Conservation (phyloP, 2,113 vertebrate genomes). For the Nothobranchius kuhntae region DNA sequence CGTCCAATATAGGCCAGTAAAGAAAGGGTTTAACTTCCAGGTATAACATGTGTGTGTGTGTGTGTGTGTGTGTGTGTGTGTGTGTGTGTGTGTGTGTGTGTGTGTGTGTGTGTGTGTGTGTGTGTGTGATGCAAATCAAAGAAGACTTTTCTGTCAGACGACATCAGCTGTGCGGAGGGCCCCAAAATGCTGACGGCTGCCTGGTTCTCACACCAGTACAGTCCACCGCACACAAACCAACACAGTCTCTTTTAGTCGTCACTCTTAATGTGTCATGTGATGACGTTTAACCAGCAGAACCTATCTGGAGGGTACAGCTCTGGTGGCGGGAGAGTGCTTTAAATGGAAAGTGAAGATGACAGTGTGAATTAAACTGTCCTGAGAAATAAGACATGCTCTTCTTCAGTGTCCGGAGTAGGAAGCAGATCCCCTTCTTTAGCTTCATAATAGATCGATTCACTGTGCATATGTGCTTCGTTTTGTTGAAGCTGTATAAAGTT, state of each 20-base stretch:
- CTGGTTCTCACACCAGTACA: constrained; percentile 11
- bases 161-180: constrained; percentile 35
- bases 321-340: constrained; percentile 17
- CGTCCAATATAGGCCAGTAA: background rate
- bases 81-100: background rate
- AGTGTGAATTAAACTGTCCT: constrained; percentile 44
- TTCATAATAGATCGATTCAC: background rate
- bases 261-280: constrained; percentile 44
- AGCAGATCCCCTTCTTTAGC: constrained; percentile 17
- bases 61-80: constrained; percentile 6
- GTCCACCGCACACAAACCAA: constrained; percentile 22
- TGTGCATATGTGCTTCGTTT: background rate
- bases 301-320: constrained; percentile 40
- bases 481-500: background rate
- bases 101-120: background rate
- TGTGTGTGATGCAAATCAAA: constrained; percentile 47
- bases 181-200: constrained; percentile 30
- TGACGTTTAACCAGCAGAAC: constrained; percentile 35
- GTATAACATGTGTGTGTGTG: too few species aligned
- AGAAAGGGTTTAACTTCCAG: constrained; percentile 9
- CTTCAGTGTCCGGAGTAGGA: constrained; percentile 10
- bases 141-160: constrained; percentile 55
- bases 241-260: constrained; percentile 12
- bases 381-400: constrained; percentile 30
- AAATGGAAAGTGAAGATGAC: constrained; percentile 51